Percentiles rank a stretch among this genome's conserved stretches.
These are phyloP conservation scores for Haliclona indistincta DNA, from an alignment of 37 sponge, comb jelly and placozoan species.

Conservation along the genomic window DNA sequence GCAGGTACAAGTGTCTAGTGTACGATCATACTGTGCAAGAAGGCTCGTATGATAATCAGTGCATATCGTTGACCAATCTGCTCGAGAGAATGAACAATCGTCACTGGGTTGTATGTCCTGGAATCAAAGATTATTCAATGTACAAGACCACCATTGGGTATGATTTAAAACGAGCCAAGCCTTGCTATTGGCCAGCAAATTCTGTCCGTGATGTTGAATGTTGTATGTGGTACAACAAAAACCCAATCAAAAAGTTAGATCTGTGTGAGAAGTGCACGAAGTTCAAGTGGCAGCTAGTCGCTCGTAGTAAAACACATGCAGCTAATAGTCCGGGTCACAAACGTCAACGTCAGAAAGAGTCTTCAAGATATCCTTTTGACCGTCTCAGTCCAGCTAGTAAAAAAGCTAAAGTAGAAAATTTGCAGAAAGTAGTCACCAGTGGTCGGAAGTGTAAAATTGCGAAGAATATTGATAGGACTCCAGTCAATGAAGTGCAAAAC, in stretches of 20 bases:
- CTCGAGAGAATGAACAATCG: background rate
- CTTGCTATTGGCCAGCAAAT: background rate
- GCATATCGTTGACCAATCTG: background rate
- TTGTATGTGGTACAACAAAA: background rate
- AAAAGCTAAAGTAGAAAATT: background rate
- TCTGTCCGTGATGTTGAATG: background rate
- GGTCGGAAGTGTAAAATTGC: background rate
- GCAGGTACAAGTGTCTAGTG: background rate
- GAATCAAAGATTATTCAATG: constrained; percentile 5
- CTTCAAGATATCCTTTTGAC: background rate
- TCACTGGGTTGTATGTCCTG: constrained; percentile 7
- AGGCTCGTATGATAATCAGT: background rate
- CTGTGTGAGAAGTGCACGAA: background rate
- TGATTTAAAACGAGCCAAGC: background rate
- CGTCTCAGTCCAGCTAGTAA: background rate
- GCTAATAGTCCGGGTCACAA: background rate
- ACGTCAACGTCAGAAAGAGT: background rate
- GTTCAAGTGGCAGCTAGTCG: constrained; percentile 2
- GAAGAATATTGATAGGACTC: background rate
- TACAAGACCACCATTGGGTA: constrained; percentile 10
- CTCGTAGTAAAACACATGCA: background rate
- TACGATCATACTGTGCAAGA: background rate
- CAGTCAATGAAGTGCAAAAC: constrained; percentile 9
- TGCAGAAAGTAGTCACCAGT: background rate
- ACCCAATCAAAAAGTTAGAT: background rate